These are phyloP conservation scores for Corythucha ciliata DNA, from an alignment of 2,888 invertebrate species.

Conservation along the genomic window DNA sequence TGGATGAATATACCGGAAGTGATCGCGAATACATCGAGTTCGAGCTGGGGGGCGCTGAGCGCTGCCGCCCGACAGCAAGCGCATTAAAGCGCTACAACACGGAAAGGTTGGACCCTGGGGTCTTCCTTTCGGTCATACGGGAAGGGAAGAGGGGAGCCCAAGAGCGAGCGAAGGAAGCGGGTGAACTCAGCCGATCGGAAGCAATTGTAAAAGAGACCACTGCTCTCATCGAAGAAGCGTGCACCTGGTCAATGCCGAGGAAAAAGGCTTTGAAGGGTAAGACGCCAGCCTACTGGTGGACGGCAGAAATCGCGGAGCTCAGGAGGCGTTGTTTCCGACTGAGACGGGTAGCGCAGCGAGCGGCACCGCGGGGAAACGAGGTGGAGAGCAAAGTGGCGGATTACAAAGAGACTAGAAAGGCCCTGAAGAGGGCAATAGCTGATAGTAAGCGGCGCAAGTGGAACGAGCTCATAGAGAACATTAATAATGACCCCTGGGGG, in stretches of 20 bases:
- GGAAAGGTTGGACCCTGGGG: not conserved
- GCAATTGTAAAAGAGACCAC: conserved; percentile 26
- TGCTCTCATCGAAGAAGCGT: conserved; percentile 20
- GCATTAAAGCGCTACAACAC: not conserved
- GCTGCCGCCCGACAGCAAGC: not conserved
- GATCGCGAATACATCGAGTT: conserved; percentile 31
- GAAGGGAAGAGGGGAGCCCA: not conserved
- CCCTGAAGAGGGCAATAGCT: conserved; percentile 5
- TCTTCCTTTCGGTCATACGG: not conserved
- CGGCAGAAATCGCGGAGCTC: conserved; percentile 31
- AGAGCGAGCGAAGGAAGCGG: conserved; percentile 14
- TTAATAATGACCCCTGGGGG: conserved; percentile 25
- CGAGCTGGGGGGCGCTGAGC: not conserved
- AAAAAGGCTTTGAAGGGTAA: conserved; percentile 15
- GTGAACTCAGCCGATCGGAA: conserved; percentile 33
- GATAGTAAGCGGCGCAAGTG: conserved; percentile 30
- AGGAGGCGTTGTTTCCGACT: conserved; percentile 22
- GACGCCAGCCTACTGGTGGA: conserved; percentile 33
- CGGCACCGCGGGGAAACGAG: conserved; percentile 9
- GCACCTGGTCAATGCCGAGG: conserved; percentile 25
- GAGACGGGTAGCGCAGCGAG: conserved; percentile 4
- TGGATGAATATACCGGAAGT: conserved; percentile 24
- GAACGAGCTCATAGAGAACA: conserved; percentile 29
- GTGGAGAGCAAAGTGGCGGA: not conserved
- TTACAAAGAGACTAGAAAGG: conserved; percentile 6